phyloP scores from a whole-genome alignment of 35 echinoderm and acorn worm species.

The Hemicentrotus pulcherrimus region DNA sequence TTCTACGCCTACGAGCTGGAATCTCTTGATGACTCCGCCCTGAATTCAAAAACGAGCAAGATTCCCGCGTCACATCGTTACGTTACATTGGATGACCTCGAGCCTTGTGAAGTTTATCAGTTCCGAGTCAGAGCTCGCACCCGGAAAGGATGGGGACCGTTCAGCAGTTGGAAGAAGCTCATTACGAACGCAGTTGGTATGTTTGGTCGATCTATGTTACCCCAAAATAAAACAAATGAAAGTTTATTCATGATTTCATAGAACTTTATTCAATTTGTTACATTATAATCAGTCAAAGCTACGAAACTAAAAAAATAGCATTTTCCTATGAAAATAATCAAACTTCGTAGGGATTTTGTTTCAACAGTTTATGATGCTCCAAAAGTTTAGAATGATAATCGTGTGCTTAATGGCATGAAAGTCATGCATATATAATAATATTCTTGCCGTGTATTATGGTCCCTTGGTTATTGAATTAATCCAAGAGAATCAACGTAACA shows the following conservation, averaged over 20 bases:
- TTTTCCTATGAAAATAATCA: neutral
- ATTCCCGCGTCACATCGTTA: neutral
- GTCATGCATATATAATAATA: too few relatives aligned
- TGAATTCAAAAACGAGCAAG: neutral
- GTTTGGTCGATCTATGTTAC: neutral
- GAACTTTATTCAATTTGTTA: neutral
- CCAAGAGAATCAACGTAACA: too few relatives aligned
- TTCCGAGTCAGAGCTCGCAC: constrained; percentile 54
- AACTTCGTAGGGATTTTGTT: too few relatives aligned
- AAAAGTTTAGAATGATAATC: too few relatives aligned
- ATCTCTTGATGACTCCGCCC: neutral
- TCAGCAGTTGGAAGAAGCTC: neutral
- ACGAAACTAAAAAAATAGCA: neutral
- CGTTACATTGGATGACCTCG: constrained; percentile 29
- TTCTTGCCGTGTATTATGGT: too few relatives aligned
- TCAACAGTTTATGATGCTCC: too few relatives aligned
- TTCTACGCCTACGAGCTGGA: constrained; percentile 39
- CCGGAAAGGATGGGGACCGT: constrained; percentile 38
- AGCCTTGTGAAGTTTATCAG: constrained; percentile 47
- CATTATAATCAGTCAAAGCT: neutral
- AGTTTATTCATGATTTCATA: neutral
- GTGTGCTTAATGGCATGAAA: too few relatives aligned
- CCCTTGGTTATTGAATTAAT: too few relatives aligned
- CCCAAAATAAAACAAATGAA: neutral
- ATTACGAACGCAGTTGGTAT: constrained; percentile 44